Evolutionary conservation across 2,113 vertebrate species (phyloP).

Genomic region (Bambusicola thoracicus): DNA sequence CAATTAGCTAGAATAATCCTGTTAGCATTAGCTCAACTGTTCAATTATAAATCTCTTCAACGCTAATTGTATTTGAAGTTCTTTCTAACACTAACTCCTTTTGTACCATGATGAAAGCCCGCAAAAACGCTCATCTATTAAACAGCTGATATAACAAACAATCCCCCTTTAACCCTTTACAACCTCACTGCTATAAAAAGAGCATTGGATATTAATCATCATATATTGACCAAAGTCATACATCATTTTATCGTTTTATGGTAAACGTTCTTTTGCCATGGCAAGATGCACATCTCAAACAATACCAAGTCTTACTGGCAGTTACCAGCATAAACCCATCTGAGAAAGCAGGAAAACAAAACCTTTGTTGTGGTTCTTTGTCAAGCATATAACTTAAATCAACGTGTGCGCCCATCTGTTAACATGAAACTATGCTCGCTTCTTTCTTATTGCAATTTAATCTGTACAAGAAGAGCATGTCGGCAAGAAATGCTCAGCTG

Average conservation of each 20-base stretch:
- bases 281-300: neutral
- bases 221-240: neutral
- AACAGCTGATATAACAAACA: slow-evolving; percentile 47
- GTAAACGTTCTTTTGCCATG: neutral
- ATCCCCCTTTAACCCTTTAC: neutral
- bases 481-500: neutral
- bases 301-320: neutral
- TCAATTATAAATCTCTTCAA: slow-evolving; percentile 52
- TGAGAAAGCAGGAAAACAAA: neutral
- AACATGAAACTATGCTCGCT: neutral
- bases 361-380: neutral
- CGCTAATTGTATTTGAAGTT: slow-evolving; percentile 43
- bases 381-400: neutral
- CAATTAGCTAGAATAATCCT: slow-evolving; percentile 70
- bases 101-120: slow-evolving; percentile 28
- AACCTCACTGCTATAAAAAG: neutral
- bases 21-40: slow-evolving; percentile 53
- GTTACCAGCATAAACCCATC: neutral
- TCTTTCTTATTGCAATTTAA: neutral
- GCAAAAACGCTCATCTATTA: slow-evolving; percentile 32
- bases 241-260: neutral
- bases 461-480: neutral
- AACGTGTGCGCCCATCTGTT: neutral
- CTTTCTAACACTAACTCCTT: slow-evolving; percentile 34
- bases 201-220: neutral